A percentile compares a stretch with the other conserved stretches of the same genome.
Conservation (phyloP, 2,113 vertebrate species). For the Alligator mississippiensis region DNA sequence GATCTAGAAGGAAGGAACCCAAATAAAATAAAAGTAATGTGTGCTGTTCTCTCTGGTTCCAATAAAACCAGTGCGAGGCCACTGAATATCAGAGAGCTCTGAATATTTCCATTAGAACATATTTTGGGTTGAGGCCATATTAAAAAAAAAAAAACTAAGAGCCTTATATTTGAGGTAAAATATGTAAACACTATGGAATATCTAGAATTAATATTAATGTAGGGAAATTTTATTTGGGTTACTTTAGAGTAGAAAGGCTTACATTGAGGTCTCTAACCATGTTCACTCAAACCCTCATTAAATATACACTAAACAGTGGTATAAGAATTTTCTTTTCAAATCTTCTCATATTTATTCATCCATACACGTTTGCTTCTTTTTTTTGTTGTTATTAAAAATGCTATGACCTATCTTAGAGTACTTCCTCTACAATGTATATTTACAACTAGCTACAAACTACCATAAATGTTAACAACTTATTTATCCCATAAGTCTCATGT, state of each 20-base stretch:
- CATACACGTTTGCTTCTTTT: not conserved
- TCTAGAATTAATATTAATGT: not conserved
- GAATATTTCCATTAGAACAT: not conserved
- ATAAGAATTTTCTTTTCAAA: not conserved
- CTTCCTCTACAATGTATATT: slow-evolving; percentile 5
- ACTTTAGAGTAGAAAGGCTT: not conserved
- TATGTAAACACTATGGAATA: not conserved
- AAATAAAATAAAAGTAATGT: not conserved
- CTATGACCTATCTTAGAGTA: not conserved
- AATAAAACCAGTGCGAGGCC: not conserved
- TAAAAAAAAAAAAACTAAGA: not conserved
- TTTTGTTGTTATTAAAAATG: slow-evolving; percentile 11
- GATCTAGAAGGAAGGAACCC: not conserved
- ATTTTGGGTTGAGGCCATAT: not conserved
- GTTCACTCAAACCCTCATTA: not conserved
- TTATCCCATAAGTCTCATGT: not conserved
- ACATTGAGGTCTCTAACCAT: not conserved
- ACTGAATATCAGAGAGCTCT: not conserved
- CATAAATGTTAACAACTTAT: not conserved
- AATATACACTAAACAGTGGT: not conserved
- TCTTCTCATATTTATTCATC: slow-evolving; percentile 1
- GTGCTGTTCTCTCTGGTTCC: not conserved
- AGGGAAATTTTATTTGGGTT: not conserved
- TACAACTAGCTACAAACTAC: not conserved
- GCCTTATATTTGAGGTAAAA: not conserved